phyloP scores from a whole-genome alignment of 2,888 invertebrate genomes.

The Cheilosia urbana region DNA sequence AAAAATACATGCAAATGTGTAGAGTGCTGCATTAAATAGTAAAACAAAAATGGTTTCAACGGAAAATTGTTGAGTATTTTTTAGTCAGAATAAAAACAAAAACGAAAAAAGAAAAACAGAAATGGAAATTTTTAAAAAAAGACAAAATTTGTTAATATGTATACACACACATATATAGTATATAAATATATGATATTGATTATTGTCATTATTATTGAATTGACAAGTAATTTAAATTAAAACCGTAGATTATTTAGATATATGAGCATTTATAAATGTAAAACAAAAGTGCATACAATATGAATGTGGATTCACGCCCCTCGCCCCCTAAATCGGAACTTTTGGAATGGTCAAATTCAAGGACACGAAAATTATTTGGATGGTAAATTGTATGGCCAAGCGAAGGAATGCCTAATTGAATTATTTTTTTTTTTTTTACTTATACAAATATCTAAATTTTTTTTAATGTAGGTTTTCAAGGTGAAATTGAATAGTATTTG shows the following conservation, averaged over 20 bases:
- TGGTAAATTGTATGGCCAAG: constrained; percentile 55
- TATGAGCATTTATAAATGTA: constrained; percentile 69
- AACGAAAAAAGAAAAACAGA: constrained; percentile 18
- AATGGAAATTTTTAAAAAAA: constrained; percentile 40
- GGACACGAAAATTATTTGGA: constrained; percentile 15
- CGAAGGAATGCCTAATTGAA: constrained; percentile 61
- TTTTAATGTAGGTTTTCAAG: constrained; percentile 45
- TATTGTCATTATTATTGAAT: constrained; percentile 72
- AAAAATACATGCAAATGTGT: constrained; percentile 71
- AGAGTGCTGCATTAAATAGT: constrained; percentile 74
- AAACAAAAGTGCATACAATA: constrained; percentile 32
- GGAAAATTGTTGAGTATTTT: constrained; percentile 84
- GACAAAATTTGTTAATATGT: constrained; percentile 72
- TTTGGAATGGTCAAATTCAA: constrained; percentile 39
- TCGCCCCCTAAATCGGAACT: constrained; percentile 30
- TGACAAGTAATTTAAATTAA: constrained; percentile 67
- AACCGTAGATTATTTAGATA: constrained; percentile 69
- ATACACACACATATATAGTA: constrained; percentile 69
- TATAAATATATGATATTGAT: constrained; percentile 70
- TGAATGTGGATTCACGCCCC: constrained; percentile 53
- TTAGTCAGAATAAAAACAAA: constrained; percentile 78
- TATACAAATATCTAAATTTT: constrained; percentile 10
- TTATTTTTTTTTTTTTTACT: constrained; percentile 22
- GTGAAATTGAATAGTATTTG: constrained; percentile 10
- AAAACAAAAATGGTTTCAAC: constrained; percentile 83